phyloP scores from a whole-genome alignment of 2,888 invertebrate genomes.

The Cistogaster globosa region DNA sequence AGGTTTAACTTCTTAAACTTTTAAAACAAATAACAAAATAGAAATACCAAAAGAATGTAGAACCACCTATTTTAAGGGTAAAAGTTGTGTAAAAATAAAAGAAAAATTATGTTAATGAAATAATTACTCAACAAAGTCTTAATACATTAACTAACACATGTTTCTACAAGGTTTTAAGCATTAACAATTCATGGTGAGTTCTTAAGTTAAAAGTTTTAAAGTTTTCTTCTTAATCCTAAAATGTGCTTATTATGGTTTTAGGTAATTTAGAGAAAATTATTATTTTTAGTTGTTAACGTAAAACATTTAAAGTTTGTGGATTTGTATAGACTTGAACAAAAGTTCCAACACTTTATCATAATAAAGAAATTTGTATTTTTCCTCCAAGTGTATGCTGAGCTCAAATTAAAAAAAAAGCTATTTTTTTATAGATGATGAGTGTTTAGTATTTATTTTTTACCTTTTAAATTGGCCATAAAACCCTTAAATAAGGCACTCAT shows the following conservation, averaged over 20 bases:
- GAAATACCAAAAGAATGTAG: not conserved
- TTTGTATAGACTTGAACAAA: too few species aligned
- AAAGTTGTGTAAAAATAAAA: constrained; percentile 2
- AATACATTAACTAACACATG: constrained; percentile 10
- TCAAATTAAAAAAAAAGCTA: constrained; percentile 5
- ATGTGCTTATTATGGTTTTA: constrained; percentile 45
- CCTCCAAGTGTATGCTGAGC: constrained; percentile 46
- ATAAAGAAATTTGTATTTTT: not conserved
- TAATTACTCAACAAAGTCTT: constrained; percentile 49
- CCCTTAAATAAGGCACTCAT: not conserved
- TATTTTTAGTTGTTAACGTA: not conserved
- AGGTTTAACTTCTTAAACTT: not conserved
- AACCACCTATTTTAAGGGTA: not conserved
- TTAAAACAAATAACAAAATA: not conserved
- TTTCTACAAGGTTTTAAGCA: not conserved
- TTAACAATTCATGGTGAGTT: constrained; percentile 11
- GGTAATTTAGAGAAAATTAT: not conserved
- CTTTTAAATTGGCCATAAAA: not conserved
- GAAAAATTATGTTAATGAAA: constrained; percentile 28
- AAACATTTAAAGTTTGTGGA: not conserved
- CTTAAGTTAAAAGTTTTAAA: constrained; percentile 17
- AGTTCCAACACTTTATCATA: not conserved
- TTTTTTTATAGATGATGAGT: constrained; percentile 32
- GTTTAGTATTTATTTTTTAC: constrained; percentile 5
- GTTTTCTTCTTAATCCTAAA: constrained; percentile 14